A percentile compares a stretch with the other conserved stretches of the same genome.
Conservation (phyloP, 2,888 invertebrate species). For the Microplitis manilae region DNA sequence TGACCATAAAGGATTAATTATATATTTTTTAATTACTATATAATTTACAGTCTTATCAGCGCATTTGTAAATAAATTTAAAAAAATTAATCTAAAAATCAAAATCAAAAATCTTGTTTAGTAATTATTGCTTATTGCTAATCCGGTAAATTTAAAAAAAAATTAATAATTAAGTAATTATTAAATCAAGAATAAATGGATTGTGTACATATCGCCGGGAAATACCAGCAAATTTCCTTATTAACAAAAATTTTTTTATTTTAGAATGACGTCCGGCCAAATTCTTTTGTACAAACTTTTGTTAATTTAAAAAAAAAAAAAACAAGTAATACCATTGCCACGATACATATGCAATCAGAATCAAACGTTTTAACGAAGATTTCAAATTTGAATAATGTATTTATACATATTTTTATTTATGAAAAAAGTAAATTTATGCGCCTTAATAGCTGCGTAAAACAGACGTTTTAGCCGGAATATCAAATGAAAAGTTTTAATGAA, state of each 20-base stretch:
- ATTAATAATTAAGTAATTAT: constrained; percentile 4
- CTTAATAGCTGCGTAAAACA: too few relatives aligned
- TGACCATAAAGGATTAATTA: background rate
- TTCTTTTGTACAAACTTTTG: constrained; percentile 28
- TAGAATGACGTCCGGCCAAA: constrained; percentile 30
- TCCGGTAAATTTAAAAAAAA: background rate
- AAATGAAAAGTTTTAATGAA: background rate
- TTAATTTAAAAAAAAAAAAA: constrained; percentile 4
- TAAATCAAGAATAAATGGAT: constrained; percentile 2
- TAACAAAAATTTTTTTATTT: constrained; percentile 1
- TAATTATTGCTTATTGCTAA: constrained; percentile 9
- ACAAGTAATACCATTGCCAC: constrained; percentile 48
- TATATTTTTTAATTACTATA: background rate
- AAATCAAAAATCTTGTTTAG: constrained; percentile 25
- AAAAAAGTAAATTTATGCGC: too few relatives aligned
- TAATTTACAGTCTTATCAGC: background rate
- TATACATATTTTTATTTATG: too few relatives aligned
- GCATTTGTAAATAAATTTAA: constrained; percentile 28
- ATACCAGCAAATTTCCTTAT: constrained; percentile 7
- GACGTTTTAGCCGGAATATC: constrained; percentile 35
- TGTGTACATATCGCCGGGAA: constrained; percentile 37
- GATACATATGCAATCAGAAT: constrained; percentile 60
- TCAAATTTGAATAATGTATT: constrained; percentile 1
- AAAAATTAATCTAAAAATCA: constrained; percentile 5
- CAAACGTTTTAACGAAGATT: constrained; percentile 57